Evolutionary conservation across 2,797 vertebrate species (phyloP).

Genomic region (Rhinichthys osculus): DNA sequence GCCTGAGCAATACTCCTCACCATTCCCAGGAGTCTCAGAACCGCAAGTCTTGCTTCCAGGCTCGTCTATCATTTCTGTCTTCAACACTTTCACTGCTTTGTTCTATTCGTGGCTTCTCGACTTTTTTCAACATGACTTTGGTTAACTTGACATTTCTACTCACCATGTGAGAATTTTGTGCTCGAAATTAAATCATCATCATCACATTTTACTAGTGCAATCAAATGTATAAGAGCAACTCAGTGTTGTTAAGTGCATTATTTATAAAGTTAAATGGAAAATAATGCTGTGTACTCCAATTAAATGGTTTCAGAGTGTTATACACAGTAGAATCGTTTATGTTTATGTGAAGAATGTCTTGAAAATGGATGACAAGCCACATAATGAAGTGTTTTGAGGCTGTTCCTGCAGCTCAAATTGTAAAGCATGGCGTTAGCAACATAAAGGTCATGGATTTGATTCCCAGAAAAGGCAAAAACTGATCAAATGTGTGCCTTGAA

Average conservation of each 20-base stretch:
- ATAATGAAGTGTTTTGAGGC: background rate
- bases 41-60: background rate
- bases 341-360: background rate
- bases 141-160: background rate
- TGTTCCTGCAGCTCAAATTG: background rate
- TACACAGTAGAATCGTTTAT: background rate
- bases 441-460: background rate
- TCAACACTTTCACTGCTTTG: background rate
- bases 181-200: background rate
- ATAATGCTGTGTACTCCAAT: background rate
- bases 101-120: slow-evolving; percentile 7
- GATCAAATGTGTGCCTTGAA: background rate
- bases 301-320: background rate
- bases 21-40: slow-evolving; percentile 26
- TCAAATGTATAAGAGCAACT: background rate
- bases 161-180: background rate
- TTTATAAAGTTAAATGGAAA: background rate
- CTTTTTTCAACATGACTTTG: background rate
- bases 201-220: background rate
- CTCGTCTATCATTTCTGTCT: background rate
- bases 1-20: slow-evolving; percentile 36
- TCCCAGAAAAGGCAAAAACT: background rate
- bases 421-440: background rate
- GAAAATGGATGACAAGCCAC: background rate
- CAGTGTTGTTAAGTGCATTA: background rate